A percentile compares a stretch with the other conserved stretches of the same genome.
These are phyloP conservation scores for Hozukius guyotensis DNA, from an alignment of 2,797 vertebrate genomes.

Conservation along the genomic window DNA sequence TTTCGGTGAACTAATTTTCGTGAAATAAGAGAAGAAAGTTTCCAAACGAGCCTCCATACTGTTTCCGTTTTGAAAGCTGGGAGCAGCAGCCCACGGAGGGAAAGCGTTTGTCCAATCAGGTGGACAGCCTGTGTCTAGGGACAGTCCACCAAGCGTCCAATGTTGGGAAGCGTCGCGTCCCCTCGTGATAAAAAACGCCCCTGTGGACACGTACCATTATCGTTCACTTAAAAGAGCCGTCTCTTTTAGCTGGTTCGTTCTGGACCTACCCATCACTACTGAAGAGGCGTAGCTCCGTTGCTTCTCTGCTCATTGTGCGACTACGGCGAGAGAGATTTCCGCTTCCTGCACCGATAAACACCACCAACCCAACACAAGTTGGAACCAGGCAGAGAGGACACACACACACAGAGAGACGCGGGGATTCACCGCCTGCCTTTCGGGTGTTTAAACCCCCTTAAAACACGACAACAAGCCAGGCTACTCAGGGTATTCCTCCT, in stretches of 20 bases:
- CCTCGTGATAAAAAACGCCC: accelerated
- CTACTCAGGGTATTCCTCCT: slow-evolving; percentile 19
- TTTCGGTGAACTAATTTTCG: no score
- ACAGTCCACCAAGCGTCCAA: no score
- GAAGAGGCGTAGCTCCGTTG: slow-evolving; percentile 74
- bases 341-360: slow-evolving; percentile 79
- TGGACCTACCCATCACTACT: not conserved
- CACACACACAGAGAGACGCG: not conserved
- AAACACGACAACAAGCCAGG: not conserved
- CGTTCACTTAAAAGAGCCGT: no score
- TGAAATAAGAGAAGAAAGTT: no score
- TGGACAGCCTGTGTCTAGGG: no score
- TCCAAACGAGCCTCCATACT: no score
- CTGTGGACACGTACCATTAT: no score
- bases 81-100: no score
- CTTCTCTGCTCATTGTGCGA: slow-evolving; percentile 55
- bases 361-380: slow-evolving; percentile 11
- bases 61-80: no score
- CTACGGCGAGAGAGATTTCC: slow-evolving; percentile 78
- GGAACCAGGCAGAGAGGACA: not conserved
- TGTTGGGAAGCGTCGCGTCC: no score
- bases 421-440: slow-evolving; percentile 12
- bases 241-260: no score
- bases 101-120: no score
- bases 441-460: not conserved